Conservation (phyloP, 1,140 invertebrate genomes). For the Diorhabda sublineata region DNA sequence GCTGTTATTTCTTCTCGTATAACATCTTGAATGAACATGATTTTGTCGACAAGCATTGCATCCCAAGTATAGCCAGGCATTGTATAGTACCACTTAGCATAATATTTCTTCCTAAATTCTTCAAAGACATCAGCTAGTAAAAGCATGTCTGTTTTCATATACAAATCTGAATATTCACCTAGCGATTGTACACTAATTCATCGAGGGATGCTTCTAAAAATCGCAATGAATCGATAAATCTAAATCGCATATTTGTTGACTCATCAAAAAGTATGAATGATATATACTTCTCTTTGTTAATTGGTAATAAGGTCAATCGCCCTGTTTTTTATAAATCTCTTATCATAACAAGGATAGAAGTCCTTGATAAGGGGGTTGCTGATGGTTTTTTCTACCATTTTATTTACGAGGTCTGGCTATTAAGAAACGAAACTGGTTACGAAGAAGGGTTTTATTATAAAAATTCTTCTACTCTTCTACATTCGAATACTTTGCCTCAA, state of each 20-base stretch:
- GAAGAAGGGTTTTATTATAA: too few relatives aligned
- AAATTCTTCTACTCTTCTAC: too few relatives aligned
- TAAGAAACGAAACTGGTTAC: too few relatives aligned
- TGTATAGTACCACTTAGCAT: conserved; percentile 28
- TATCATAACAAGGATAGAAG: conserved; percentile 11
- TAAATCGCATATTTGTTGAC: conserved; percentile 8
- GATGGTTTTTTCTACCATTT: too few relatives aligned
- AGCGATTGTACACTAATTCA: conserved; percentile 32
- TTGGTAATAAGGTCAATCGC: conserved; percentile 19
- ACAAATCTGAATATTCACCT: conserved; percentile 47
- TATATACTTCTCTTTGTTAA: conserved; percentile 30
- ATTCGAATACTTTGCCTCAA: too few relatives aligned
- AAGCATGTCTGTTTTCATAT: conserved; percentile 47
- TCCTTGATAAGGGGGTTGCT: too few relatives aligned
- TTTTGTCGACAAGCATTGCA: conserved; percentile 37
- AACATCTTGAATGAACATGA: conserved; percentile 41
- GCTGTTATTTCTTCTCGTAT: conserved; percentile 45
- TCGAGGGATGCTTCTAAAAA: conserved; percentile 25
- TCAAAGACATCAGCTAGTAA: conserved; percentile 47
- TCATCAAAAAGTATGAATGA: not conserved
- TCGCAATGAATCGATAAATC: conserved; percentile 8
- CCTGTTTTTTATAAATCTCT: conserved; percentile 12
- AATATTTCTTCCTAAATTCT: conserved; percentile 43
- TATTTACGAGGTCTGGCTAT: too few relatives aligned
- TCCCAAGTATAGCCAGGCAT: conserved; percentile 36